Evolutionary conservation across 2,113 vertebrate species (phyloP).

Genomic region (Macrotis lagotis): DNA sequence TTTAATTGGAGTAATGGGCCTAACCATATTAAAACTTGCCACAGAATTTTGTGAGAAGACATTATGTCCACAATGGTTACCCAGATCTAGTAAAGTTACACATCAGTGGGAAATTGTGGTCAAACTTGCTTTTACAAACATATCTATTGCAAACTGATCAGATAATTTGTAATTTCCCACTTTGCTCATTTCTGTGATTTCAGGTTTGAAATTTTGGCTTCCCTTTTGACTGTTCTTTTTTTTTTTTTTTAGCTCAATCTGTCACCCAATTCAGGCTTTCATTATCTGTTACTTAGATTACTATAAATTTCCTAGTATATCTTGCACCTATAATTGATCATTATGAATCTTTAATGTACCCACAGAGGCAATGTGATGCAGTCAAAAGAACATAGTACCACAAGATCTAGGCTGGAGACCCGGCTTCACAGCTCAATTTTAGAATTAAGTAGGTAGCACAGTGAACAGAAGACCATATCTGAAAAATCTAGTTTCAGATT

Average conservation of each 20-base stretch:
- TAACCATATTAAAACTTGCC: constrained; percentile 58
- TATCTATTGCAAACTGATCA: constrained; percentile 39
- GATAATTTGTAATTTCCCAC: constrained; percentile 55
- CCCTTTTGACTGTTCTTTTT: not conserved
- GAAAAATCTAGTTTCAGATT: not conserved
- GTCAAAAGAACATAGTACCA: not conserved
- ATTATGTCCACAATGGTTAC: constrained; percentile 50
- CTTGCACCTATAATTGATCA: not conserved
- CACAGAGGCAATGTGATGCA: not conserved
- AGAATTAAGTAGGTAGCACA: not conserved
- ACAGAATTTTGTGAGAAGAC: constrained; percentile 65
- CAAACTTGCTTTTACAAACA: constrained; percentile 47
- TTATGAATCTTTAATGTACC: not conserved
- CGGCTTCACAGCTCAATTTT: not conserved
- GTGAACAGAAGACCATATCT: not conserved
- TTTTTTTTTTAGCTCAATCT: not conserved
- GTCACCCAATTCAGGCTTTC: not conserved
- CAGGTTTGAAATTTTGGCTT: constrained; percentile 1
- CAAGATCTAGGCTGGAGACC: not conserved
- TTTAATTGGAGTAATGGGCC: constrained; percentile 68
- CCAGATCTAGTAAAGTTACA: constrained; percentile 54
- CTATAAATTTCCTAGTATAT: not conserved
- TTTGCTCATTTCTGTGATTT: constrained; percentile 14
- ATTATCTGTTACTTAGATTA: not conserved
- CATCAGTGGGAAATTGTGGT: constrained; percentile 36